Evolutionary conservation across 1,140 invertebrate species (phyloP), one percentile per base, ranked within the genome.

Genomic region (Drosophila melanogaster): DNA sequence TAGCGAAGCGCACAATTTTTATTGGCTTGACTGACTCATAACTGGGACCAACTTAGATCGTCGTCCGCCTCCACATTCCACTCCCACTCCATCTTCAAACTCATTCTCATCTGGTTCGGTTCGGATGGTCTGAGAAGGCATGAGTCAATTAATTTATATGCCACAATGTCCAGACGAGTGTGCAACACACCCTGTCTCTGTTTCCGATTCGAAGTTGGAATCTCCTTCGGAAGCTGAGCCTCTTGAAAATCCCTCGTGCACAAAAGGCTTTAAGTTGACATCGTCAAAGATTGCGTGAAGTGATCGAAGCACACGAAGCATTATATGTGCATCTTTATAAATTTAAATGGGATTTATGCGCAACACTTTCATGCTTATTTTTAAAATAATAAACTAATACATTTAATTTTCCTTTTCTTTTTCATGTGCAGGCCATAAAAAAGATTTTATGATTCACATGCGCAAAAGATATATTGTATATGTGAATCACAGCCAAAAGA

Each of bases 81-180:
- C 6, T 15, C n/a, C 3, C 17, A 37, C n/a, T 3, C 40, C 41
- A 17, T 4, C 41, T 43, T 8, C 15, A 17, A 3, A 15, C n/a
- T n/a, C 38, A 40, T 40, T 6, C 14, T 17, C 33, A 6, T 47
- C 22, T 37, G 24, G n/a, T 65, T 22, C 3, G 19, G 62, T 56
- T 47, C 62, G 44, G 44, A 43, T 58, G 43, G 78, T 60, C 59
- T 78, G 30, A 30, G 81, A 41, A 30, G 81, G 47, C 81, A 79
- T 86, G 81, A 86, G 69, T 86, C 81, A 86, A 86, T 87, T 86
- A 87, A 87, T 81, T 87, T 65, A 67, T 86, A 54, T 83, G 58
- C 75, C 59, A 75, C 77, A 81, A 43, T 67, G 79, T 87, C 81
- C 81, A 86, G 83, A 86, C 78, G 49, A 61, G 38, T 64, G 74